Evolutionary conservation across 2,797 vertebrate species (phyloP).

Genomic region (Myotis myotis): DNA sequence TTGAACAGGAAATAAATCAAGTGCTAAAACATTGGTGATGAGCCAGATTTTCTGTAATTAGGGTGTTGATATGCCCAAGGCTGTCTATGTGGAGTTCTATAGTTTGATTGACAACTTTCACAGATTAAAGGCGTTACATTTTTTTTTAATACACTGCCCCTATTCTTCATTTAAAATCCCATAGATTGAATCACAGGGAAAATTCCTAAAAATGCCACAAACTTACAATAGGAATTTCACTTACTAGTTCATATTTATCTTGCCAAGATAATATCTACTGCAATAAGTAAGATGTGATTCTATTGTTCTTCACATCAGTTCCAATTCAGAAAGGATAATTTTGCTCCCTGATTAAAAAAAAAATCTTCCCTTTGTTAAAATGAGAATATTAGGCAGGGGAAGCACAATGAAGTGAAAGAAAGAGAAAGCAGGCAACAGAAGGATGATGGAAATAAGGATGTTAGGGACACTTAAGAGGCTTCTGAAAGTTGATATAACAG

Average conservation of each 20-base stretch:
- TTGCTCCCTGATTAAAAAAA: background rate
- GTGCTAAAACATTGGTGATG: constrained; percentile 92
- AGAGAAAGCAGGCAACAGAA: background rate
- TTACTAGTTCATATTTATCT: constrained; percentile 48
- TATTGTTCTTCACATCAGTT: constrained; percentile 53
- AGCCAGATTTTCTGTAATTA: constrained; percentile 93
- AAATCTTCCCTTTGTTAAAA: background rate
- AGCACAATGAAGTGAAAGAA: background rate
- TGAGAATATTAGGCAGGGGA: background rate
- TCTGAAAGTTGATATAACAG: background rate
- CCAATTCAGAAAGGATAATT: background rate
- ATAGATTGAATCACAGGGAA: background rate
- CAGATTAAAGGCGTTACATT: constrained; percentile 89
- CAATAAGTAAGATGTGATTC: background rate
- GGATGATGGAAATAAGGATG: background rate
- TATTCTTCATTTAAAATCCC: constrained; percentile 35
- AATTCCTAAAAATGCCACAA: background rate
- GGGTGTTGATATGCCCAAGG: constrained; percentile 89
- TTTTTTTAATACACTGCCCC: constrained; percentile 68
- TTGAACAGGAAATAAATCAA: constrained; percentile 95
- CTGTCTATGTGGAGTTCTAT: constrained; percentile 85
- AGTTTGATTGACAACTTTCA: constrained; percentile 92
- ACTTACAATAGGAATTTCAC: constrained; percentile 49
- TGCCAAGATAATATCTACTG: constrained; percentile 43
- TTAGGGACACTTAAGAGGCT: background rate